phyloP scores from a whole-genome alignment of 2,888 invertebrate species.

The Andrena minutula region DNA sequence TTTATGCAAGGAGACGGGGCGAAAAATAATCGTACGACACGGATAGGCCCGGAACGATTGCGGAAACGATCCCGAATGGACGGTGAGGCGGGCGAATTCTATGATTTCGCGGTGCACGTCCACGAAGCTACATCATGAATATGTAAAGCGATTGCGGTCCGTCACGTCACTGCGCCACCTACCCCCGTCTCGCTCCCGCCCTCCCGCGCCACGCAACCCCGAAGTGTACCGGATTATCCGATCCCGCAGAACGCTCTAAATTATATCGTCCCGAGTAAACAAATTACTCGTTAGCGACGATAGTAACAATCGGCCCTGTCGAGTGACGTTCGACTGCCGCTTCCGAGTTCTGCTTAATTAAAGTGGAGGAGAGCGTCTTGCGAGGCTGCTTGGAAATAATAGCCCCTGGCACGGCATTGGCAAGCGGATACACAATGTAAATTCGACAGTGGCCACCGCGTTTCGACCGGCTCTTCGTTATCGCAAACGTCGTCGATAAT shows the following conservation, averaged over 20 bases:
- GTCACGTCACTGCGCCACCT: constrained; percentile 67
- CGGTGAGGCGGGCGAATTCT: constrained; percentile 66
- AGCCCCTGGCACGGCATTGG: neutral
- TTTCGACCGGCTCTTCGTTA: constrained; percentile 21
- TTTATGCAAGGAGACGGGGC: constrained; percentile 4
- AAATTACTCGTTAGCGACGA: constrained; percentile 68
- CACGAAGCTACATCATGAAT: constrained; percentile 74
- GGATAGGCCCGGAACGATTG: constrained; percentile 48
- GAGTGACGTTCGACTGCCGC: constrained; percentile 31
- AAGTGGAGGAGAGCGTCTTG: constrained; percentile 27
- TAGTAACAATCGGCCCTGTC: constrained; percentile 63
- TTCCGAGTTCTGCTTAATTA: constrained; percentile 53
- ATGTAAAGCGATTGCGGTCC: constrained; percentile 76
- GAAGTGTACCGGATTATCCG: constrained; percentile 58
- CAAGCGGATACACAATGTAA: constrained; percentile 34
- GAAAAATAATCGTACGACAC: constrained; percentile 30
- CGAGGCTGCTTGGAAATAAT: constrained; percentile 25
- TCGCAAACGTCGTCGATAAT: neutral
- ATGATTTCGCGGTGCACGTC: constrained; percentile 69
- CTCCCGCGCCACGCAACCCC: constrained; percentile 1
- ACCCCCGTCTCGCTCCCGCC: constrained; percentile 10
- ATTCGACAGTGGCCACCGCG: constrained; percentile 16
- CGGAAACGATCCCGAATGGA: constrained; percentile 62
- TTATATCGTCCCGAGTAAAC: constrained; percentile 63
- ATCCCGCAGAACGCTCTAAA: constrained; percentile 50